These are phyloP conservation scores for Augiades crinisus DNA, from an alignment of 2,888 invertebrate genomes.

Conservation along the genomic window DNA sequence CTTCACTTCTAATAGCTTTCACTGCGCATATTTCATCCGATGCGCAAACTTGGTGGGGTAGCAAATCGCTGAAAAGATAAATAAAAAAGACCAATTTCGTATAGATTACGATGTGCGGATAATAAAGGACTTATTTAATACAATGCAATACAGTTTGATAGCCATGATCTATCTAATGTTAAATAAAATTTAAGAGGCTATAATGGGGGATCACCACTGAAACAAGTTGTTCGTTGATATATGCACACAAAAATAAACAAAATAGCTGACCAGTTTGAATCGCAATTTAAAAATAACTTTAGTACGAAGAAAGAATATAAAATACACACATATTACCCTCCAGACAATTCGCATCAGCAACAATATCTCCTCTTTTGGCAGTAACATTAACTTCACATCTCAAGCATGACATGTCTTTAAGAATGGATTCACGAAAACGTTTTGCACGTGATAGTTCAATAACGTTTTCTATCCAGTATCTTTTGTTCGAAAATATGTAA, in stretches of 20 bases:
- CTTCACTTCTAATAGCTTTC: conserved; percentile 48
- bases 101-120: too few species aligned
- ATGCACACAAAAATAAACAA: too few species aligned
- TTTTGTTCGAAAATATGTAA: conserved; percentile 50
- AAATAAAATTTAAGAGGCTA: too few species aligned
- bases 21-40: conserved; percentile 60
- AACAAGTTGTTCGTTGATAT: too few species aligned
- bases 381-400: conserved; percentile 58
- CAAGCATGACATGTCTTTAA: conserved; percentile 61
- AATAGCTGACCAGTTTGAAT: neutral
- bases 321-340: conserved; percentile 60
- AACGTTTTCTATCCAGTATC: conserved; percentile 60
- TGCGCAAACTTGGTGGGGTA: conserved; percentile 50
- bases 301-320: conserved; percentile 2
- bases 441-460: conserved; percentile 55
- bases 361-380: conserved; percentile 38
- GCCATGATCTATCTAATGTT: too few species aligned
- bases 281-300: neutral
- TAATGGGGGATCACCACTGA: too few species aligned
- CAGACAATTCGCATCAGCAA: conserved; percentile 50
- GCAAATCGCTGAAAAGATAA: conserved; percentile 44
- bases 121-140: too few species aligned
- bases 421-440: conserved; percentile 53
- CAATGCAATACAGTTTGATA: too few species aligned
- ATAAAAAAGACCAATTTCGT: too few species aligned